Percentiles rank a stretch among this genome's conserved stretches.
Evolutionary conservation across 2,888 invertebrate genomes (phyloP).

Genomic region (Strigamia transsilvanica): DNA sequence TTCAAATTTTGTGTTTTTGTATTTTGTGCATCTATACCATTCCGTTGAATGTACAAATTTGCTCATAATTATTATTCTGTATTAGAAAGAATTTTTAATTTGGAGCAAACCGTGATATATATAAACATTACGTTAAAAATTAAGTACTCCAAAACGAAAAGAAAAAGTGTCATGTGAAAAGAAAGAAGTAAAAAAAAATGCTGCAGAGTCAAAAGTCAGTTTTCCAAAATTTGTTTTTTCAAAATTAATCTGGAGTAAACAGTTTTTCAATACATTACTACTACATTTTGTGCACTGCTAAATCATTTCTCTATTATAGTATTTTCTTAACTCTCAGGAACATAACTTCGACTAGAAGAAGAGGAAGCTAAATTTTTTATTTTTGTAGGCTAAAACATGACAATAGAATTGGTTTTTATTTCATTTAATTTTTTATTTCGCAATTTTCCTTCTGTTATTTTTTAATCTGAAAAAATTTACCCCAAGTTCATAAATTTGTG

Average conservation of each 20-base stretch:
- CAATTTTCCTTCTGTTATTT: neutral
- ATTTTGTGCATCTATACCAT: slow-evolving; percentile 48
- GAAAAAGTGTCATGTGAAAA: slow-evolving; percentile 16
- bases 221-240: slow-evolving; percentile 31
- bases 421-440: neutral
- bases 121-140: slow-evolving; percentile 5
- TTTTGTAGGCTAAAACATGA: neutral
- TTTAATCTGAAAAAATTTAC: neutral
- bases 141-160: slow-evolving; percentile 15
- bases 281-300: slow-evolving; percentile 26
- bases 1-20: slow-evolving; percentile 35
- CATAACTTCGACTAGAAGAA: slow-evolving; percentile 1
- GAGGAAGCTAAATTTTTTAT: neutral
- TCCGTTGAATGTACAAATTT: slow-evolving; percentile 48
- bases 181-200: neutral
- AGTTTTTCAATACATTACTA: slow-evolving; percentile 17
- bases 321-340: slow-evolving; percentile 29
- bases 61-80: slow-evolving; percentile 42
- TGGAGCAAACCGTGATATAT: slow-evolving; percentile 35
- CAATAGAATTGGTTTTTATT: neutral
- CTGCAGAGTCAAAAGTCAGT: slow-evolving; percentile 4
- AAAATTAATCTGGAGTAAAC: slow-evolving; percentile 4
- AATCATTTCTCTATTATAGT: slow-evolving; percentile 1
- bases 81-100: slow-evolving; percentile 43
- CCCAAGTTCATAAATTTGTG: too few relatives aligned